phyloP scores from a whole-genome alignment of 2,113 vertebrate species.

The Notiomystis cincta region DNA sequence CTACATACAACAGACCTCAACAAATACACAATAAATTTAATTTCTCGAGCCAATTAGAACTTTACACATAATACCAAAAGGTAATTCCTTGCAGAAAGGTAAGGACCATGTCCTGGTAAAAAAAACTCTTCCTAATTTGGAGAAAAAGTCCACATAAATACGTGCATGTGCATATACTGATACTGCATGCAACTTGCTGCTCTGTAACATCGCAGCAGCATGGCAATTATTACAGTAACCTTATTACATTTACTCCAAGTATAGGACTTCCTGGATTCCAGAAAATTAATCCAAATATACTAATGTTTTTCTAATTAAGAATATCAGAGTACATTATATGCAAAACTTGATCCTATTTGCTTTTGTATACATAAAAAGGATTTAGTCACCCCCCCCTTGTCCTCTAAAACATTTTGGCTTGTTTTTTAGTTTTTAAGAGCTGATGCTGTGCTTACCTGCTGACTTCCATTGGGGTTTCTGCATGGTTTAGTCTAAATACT shows the following conservation, averaged over 20 bases:
- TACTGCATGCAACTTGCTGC: background rate
- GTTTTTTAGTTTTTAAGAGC: conserved; percentile 35
- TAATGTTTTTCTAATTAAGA: conserved; percentile 6
- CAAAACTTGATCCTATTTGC: conserved; percentile 2
- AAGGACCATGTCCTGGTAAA: background rate
- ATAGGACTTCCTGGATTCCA: background rate
- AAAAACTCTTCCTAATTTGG: background rate
- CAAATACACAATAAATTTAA: background rate
- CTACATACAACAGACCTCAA: background rate
- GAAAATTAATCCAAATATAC: conserved; percentile 9
- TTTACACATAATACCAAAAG: background rate
- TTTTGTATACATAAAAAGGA: conserved; percentile 19
- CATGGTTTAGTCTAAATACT: conserved; percentile 70
- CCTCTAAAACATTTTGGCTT: conserved; percentile 37
- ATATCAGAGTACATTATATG: background rate
- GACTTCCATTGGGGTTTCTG: conserved; percentile 67
- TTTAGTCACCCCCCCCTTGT: background rate
- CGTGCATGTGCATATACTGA: background rate
- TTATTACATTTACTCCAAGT: background rate
- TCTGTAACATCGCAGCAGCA: background rate
- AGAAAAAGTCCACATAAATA: background rate
- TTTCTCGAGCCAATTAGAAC: background rate
- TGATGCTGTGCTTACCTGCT: conserved; percentile 60
- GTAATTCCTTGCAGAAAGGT: background rate
- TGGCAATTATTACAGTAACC: background rate